These are phyloP conservation scores for Triplophysa yarkandensis DNA, from an alignment of 2,797 vertebrate genomes.

Conservation along the genomic window DNA sequence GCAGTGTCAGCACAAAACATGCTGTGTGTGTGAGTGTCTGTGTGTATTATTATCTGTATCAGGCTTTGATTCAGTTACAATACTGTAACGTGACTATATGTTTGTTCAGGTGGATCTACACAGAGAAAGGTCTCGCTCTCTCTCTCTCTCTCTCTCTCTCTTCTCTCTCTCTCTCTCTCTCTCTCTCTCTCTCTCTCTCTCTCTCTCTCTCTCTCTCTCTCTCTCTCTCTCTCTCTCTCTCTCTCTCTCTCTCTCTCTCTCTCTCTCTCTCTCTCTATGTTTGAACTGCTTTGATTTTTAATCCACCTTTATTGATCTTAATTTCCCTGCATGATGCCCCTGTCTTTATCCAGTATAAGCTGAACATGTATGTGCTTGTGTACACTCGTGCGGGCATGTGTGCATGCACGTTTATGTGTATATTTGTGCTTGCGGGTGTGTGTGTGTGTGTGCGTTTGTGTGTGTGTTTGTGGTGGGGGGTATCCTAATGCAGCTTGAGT, in stretches of 20 bases:
- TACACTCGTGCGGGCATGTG: constrained; percentile 1
- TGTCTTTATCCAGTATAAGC: neutral
- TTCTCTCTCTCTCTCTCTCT: neutral
- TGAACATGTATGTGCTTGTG: constrained; percentile 23
- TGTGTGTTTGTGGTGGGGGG: neutral
- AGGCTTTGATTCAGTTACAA: constrained; percentile 24
- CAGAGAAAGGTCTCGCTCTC: constrained; percentile 36
- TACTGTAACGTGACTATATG: constrained; percentile 16
- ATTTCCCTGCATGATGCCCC: neutral
- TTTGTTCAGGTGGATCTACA: constrained; percentile 32
- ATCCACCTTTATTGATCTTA: neutral
- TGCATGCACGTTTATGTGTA: constrained; percentile 13
- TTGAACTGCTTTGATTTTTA: neutral
- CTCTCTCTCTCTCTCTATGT: too few species aligned
- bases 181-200: constrained; percentile 48
- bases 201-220: constrained; percentile 23
- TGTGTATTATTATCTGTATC: neutral
- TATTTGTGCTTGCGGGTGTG: neutral
- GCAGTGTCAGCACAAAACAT: constrained; percentile 33
- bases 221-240: too few species aligned
- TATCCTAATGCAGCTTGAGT: neutral
- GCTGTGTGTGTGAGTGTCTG: constrained; percentile 15
- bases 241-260: too few species aligned
- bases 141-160: constrained; percentile 5
- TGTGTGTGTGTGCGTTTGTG: constrained; percentile 17